Base-by-base conservation (phyloP, 2,888 invertebrate genomes). In the Ophion slaviceki region DNA sequence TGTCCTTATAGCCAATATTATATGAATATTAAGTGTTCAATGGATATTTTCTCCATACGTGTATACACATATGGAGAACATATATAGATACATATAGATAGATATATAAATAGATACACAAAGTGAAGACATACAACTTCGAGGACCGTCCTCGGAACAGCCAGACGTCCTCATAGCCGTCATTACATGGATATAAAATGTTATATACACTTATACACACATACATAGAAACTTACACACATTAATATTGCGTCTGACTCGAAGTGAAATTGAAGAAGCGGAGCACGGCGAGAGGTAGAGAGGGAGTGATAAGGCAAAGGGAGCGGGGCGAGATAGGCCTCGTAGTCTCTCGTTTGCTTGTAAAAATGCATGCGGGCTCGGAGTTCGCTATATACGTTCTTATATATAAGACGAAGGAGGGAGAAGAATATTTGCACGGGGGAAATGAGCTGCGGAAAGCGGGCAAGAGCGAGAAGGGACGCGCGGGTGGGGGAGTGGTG, bases 381-480 rank as follows among this genome's bases (percentile, higher is more conserved):
- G 71, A 36, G 71, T 64, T 80, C 20, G 59, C 45, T 28, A 57
- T 66, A 79, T 17, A 24, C 17, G 14, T 53, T 53, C 53, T 53
- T 14, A 47, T 59, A 66, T 70, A 77, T 80, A 80, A 87, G 83
- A 80, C 86, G 83, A 83, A 53, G 57, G 40, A 40, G 53, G 53
- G 5, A 53, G 84, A 78, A 81, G 91, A 89, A 91, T 91, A 90
- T 91, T 91, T 90, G 90, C 86, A 86, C 81, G 83, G 78, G 84
- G 86, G 86, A 88, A 90, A 91, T 89, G 89, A 89, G 82, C 84
- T 88, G 87, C 84, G 87, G 87, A 86, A 87, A 88, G 87, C 76
- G 86, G 88, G 80, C 72, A 82, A 80, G 87, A 89, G 70, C 74
- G 85, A 88, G 85, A 88, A 83, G 83, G 88, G 86, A 85, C 87